Evolutionary conservation across 2,113 vertebrate species (phyloP).

Genomic region (Mastomys natalensis): DNA sequence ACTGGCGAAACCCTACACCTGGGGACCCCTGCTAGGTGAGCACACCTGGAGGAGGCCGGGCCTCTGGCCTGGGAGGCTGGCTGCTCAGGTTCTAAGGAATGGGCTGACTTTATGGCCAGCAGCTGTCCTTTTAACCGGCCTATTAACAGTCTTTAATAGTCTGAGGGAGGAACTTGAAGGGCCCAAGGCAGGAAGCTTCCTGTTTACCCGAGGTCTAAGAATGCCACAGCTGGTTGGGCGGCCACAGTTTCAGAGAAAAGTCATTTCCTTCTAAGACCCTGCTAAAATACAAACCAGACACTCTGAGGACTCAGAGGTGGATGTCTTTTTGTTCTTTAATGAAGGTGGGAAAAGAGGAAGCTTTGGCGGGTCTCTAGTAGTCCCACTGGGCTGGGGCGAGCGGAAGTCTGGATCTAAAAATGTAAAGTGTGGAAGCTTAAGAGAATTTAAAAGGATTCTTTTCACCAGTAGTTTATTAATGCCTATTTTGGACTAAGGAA

Average conservation of each 20-base stretch:
- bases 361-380: conserved; percentile 65
- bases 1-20: neutral
- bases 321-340: conserved; percentile 74
- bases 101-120: conserved; percentile 78
- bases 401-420: conserved; percentile 47
- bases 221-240: conserved; percentile 76
- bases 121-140: conserved; percentile 82
- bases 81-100: conserved; percentile 60
- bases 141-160: conserved; percentile 75
- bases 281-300: conserved; percentile 80
- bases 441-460: neutral
- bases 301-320: conserved; percentile 37
- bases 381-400: neutral
- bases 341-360: conserved; percentile 66
- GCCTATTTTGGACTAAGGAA: conserved; percentile 27
- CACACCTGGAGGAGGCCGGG: neutral
- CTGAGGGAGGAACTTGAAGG: conserved; percentile 75
- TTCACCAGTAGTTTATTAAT: conserved; percentile 56
- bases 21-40: neutral
- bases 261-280: conserved; percentile 79
- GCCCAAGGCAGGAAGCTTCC: conserved; percentile 78
- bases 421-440: neutral
- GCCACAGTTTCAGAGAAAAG: conserved; percentile 78
- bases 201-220: conserved; percentile 81
- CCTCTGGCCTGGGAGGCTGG: conserved; percentile 66